These are phyloP conservation scores for Ephialtes manifestator DNA, from an alignment of 2,888 invertebrate species.

Conservation along the genomic window DNA sequence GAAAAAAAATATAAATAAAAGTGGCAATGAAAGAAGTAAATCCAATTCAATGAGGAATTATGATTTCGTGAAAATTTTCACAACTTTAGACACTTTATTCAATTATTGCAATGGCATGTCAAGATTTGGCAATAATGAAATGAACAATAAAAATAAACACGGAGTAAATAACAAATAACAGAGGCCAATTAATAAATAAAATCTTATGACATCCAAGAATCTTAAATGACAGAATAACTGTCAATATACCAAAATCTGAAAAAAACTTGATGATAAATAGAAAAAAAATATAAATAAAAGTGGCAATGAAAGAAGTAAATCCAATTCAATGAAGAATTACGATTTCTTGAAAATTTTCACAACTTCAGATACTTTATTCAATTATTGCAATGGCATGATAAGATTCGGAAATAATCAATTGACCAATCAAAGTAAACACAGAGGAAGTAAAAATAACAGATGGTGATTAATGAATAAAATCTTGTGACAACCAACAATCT, in stretches of 20 bases:
- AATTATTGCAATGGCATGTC: too few relatives aligned
- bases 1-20: too few relatives aligned
- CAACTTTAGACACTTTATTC: background rate
- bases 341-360: background rate
- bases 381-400: background rate
- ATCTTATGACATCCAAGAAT: too few relatives aligned
- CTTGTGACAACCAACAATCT: background rate
- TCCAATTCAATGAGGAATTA: background rate
- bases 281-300: too few relatives aligned
- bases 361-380: background rate
- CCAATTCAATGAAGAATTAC: background rate
- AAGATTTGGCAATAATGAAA: too few relatives aligned
- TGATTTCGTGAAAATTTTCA: background rate
- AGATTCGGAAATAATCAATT: background rate
- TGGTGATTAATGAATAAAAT: background rate
- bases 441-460: background rate
- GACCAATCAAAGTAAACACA: background rate
- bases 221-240: too few relatives aligned
- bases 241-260: too few relatives aligned
- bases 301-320: background rate
- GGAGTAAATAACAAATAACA: too few relatives aligned
- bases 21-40: background rate
- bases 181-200: too few relatives aligned
- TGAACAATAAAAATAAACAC: too few relatives aligned
- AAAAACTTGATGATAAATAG: too few relatives aligned